These are phyloP conservation scores for Potorous gilbertii DNA, from an alignment of 2,797 vertebrate genomes.

Conservation along the genomic window DNA sequence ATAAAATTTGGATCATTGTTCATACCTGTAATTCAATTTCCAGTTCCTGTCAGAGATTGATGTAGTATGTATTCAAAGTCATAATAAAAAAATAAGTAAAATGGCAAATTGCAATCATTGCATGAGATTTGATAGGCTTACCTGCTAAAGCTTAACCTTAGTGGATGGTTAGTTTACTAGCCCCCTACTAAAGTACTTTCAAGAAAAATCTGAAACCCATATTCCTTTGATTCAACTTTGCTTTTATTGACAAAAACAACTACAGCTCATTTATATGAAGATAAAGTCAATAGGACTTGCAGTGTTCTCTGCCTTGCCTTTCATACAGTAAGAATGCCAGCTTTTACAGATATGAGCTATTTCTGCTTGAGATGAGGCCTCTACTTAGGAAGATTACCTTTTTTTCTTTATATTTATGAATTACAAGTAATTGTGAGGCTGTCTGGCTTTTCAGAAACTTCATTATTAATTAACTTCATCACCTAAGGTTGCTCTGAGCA, in stretches of 20 bases:
- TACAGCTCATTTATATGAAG: constrained; percentile 77
- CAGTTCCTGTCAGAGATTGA: background rate
- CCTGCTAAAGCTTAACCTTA: background rate
- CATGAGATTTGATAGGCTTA: constrained; percentile 43
- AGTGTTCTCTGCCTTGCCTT: constrained; percentile 67
- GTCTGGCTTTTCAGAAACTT: background rate
- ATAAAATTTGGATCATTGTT: constrained; percentile 4
- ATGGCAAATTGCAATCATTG: constrained; percentile 1
- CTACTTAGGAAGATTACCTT: no score
- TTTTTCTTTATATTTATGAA: background rate
- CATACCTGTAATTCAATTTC: background rate
- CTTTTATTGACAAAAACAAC: constrained; percentile 75
- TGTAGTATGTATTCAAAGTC: constrained; percentile 27
- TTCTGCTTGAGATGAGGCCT: constrained; percentile 46
- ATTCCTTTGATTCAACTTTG: constrained; percentile 70
- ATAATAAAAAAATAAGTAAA: background rate
- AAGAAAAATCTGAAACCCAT: constrained; percentile 64
- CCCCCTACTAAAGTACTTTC: constrained; percentile 63
- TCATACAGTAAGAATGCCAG: constrained; percentile 44
- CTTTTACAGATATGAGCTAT: constrained; percentile 58
- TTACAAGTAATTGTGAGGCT: background rate
- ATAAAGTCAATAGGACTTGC: constrained; percentile 74
- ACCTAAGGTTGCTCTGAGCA: background rate
- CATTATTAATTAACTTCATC: background rate
- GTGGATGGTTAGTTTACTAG: constrained; percentile 31